Conservation (phyloP, 2,797 vertebrate genomes). For the Florisuga fusca region DNA sequence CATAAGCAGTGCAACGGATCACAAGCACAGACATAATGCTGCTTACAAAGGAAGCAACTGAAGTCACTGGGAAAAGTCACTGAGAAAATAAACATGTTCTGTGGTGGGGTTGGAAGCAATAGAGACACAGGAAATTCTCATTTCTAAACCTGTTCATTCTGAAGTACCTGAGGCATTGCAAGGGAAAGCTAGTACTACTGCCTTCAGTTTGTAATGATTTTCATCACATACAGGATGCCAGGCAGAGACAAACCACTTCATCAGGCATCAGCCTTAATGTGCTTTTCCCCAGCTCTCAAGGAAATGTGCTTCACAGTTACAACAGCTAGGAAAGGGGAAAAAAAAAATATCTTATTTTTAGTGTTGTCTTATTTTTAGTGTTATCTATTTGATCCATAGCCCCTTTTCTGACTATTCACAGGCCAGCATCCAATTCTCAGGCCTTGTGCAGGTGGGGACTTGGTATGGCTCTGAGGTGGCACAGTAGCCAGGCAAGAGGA, state of each 20-base stretch:
- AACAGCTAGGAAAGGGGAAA: neutral
- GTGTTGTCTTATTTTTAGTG: neutral
- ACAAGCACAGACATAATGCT: neutral
- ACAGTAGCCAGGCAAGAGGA: neutral
- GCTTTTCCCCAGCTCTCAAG: neutral
- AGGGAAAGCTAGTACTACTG: neutral
- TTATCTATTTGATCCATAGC: neutral
- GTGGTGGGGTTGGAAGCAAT: neutral
- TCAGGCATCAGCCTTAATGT: neutral
- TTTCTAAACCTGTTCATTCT: neutral
- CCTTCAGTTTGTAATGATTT: neutral
- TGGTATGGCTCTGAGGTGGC: neutral
- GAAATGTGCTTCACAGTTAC: neutral
- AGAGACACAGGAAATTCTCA: neutral
- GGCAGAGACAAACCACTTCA: neutral
- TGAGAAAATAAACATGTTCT: neutral
- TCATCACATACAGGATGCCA: neutral
- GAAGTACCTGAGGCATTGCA: neutral
- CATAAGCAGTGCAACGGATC: slow-evolving; percentile 42
- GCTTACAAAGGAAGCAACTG: neutral
- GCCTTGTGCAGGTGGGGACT: neutral
- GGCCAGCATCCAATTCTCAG: neutral
- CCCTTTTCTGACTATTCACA: neutral
- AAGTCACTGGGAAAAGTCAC: slow-evolving; percentile 1
- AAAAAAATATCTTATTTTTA: neutral